phyloP scores from a whole-genome alignment of 2,888 invertebrate species.

The Mimachlamys varia region DNA sequence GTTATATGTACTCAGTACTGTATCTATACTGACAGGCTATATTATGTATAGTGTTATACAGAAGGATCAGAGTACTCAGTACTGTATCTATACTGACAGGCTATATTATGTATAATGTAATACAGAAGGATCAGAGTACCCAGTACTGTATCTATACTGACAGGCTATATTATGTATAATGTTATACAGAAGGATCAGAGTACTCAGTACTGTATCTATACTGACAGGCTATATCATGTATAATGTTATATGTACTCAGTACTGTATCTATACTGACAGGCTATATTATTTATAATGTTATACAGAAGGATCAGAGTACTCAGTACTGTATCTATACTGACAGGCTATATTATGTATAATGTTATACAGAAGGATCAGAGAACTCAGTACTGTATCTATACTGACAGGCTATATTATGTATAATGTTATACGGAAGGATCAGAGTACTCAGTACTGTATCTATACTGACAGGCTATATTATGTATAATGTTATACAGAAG shows the following conservation, averaged over 20 bases:
- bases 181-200: neutral
- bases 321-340: neutral
- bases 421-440: neutral
- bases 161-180: too few species aligned
- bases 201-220: neutral
- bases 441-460: neutral
- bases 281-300: too few species aligned
- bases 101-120: too few species aligned
- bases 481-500: neutral
- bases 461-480: conserved; percentile 28
- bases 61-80: neutral
- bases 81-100: neutral
- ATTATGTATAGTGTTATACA: too few species aligned
- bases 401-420: too few species aligned
- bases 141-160: neutral
- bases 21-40: conserved; percentile 19
- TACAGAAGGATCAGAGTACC: neutral
- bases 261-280: neutral
- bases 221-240: neutral
- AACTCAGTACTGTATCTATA: neutral
- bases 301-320: neutral
- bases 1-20: neutral
- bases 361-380: neutral
- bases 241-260: neutral
- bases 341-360: too few species aligned